These are phyloP conservation scores for Chrysocyon brachyurus DNA, from an alignment of 2,797 vertebrate species.

Conservation along the genomic window DNA sequence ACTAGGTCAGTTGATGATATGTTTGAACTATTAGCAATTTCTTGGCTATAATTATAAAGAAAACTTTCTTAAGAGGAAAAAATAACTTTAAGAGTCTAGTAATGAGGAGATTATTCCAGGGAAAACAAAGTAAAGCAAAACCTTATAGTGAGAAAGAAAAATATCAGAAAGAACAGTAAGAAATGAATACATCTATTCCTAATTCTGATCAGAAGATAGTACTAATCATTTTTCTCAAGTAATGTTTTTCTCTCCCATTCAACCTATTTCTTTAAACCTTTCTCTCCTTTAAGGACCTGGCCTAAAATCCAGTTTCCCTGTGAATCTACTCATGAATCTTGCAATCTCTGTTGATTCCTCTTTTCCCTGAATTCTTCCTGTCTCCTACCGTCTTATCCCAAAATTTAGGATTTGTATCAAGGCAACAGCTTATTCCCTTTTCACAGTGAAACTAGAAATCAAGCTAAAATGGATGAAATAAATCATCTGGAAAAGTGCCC, in stretches of 20 bases:
- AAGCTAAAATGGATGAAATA: not conserved
- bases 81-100: not conserved
- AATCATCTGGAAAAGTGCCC: not conserved
- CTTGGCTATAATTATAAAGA: constrained; percentile 18
- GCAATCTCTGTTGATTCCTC: not conserved
- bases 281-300: not conserved
- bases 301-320: not conserved
- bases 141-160: constrained; percentile 13
- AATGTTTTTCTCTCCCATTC: not conserved
- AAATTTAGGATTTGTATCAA: not conserved
- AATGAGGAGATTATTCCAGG: not conserved
- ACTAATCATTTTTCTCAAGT: not conserved
- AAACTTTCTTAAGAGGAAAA: not conserved
- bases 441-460: not conserved
- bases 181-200: not conserved
- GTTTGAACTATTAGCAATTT: constrained; percentile 19
- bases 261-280: not conserved
- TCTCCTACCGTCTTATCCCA: not conserved
- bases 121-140: constrained; percentile 53
- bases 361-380: not conserved
- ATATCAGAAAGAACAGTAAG: not conserved
- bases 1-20: not conserved
- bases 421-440: not conserved
- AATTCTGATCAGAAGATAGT: not conserved
- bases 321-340: not conserved